phyloP scores from a whole-genome alignment of 2,797 vertebrate genomes.

The Florisuga fusca region DNA sequence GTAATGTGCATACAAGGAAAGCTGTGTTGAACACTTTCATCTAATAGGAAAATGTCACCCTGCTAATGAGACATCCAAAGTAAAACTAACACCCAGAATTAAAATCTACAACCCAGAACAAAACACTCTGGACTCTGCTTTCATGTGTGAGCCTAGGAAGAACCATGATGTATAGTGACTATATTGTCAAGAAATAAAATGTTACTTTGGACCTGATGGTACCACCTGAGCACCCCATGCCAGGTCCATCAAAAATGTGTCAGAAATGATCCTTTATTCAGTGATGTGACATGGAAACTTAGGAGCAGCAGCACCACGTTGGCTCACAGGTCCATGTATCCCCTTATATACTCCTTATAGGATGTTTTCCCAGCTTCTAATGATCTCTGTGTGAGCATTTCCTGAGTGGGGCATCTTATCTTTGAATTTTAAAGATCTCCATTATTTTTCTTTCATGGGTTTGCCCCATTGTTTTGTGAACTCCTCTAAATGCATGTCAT shows the following conservation, averaged over 20 bases:
- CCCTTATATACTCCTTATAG: accelerated
- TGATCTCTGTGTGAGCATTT: not conserved
- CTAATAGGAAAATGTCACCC: not conserved
- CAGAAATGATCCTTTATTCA: not conserved
- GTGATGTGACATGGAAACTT: not conserved
- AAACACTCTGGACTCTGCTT: not conserved
- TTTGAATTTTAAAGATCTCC: not conserved
- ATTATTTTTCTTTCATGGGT: not conserved
- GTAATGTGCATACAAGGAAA: not conserved
- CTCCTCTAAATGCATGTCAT: not conserved
- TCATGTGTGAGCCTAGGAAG: not conserved
- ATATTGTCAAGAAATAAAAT: not conserved
- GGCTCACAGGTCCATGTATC: not conserved
- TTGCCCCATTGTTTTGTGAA: not conserved
- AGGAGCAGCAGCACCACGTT: not conserved
- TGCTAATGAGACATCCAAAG: slow-evolving; percentile 22
- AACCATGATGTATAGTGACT: not conserved
- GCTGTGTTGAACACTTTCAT: not conserved
- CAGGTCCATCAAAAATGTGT: not conserved
- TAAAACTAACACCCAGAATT: slow-evolving; percentile 13
- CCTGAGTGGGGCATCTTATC: not conserved
- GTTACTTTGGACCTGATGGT: not conserved
- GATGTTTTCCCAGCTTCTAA: not conserved
- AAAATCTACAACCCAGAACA: not conserved
- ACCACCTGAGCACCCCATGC: not conserved